Percentiles rank a stretch among this genome's conserved stretches.
phyloP scores from a whole-genome alignment of 1,140 invertebrate species.

The Dinoponera quadriceps region DNA sequence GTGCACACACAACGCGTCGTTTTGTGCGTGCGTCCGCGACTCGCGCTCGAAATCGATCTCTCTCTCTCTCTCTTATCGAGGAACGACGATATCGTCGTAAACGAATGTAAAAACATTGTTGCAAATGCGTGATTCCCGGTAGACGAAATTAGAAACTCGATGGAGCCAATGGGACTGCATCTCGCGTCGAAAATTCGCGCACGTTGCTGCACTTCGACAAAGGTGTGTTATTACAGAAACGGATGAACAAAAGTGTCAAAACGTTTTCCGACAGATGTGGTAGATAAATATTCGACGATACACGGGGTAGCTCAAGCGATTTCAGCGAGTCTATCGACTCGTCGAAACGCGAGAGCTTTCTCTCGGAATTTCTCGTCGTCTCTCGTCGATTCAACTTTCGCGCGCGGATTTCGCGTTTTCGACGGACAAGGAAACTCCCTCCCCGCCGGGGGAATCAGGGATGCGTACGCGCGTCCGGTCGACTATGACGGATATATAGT shows the following conservation, averaged over 20 bases:
- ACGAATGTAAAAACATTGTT: not conserved
- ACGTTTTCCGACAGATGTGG: too few species aligned
- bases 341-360: too few species aligned
- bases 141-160: too few species aligned
- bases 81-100: not conserved
- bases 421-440: not conserved
- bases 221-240: not conserved
- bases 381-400: not conserved
- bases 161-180: too few species aligned
- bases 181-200: not conserved
- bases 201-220: too few species aligned
- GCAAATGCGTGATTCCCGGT: too few species aligned
- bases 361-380: not conserved
- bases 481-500: constrained; percentile 5
- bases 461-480: not conserved
- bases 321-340: too few species aligned
- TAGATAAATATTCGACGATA: too few species aligned
- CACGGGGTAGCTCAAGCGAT: too few species aligned
- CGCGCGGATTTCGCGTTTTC: not conserved
- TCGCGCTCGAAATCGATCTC: constrained; percentile 9
- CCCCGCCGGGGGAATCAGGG: not conserved
- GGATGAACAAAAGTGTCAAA: too few species aligned
- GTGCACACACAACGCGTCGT: constrained; percentile 22
- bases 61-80: not conserved
- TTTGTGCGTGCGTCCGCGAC: too few species aligned